Percentiles rank a stretch among this genome's conserved stretches.
Conservation (phyloP, 2,888 invertebrate species). For the Stenurella melanura region DNA sequence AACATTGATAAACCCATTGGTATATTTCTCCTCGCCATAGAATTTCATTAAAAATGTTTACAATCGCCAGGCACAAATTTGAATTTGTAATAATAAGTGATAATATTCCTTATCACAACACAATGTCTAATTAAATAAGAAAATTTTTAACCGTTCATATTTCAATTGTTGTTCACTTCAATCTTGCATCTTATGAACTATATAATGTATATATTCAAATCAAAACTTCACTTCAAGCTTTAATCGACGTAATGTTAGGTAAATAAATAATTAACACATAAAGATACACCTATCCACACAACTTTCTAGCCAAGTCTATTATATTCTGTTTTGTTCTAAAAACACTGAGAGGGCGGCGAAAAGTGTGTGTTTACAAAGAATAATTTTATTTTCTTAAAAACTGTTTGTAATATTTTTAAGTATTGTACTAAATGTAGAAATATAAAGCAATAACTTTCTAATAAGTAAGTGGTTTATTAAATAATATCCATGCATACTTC, state of each 20-base stretch:
- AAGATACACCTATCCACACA: neutral
- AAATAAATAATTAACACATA: constrained; percentile 9
- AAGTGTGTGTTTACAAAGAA: neutral
- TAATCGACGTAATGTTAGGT: constrained; percentile 21
- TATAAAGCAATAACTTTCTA: constrained; percentile 35
- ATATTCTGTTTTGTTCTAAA: neutral
- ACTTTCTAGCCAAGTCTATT: neutral
- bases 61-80: neutral
- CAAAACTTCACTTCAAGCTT: constrained; percentile 35
- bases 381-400: constrained; percentile 6
- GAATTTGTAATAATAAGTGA: neutral
- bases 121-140: neutral
- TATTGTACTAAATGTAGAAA: constrained; percentile 21
- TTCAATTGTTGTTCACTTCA: constrained; percentile 1
- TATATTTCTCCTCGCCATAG: no score
- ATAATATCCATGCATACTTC: neutral
- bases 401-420: neutral
- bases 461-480: neutral
- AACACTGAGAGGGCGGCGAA: neutral
- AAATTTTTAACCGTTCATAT: constrained; percentile 4
- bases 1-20: no score
- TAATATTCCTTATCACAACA: constrained; percentile 3
- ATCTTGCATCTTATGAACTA: constrained; percentile 9
- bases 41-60: no score
- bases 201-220: constrained; percentile 15